Percentiles rank a stretch among this genome's conserved stretches.
These are phyloP conservation scores for Melitaea cinxia DNA, from an alignment of 1,140 invertebrate genomes.

Conservation along the genomic window DNA sequence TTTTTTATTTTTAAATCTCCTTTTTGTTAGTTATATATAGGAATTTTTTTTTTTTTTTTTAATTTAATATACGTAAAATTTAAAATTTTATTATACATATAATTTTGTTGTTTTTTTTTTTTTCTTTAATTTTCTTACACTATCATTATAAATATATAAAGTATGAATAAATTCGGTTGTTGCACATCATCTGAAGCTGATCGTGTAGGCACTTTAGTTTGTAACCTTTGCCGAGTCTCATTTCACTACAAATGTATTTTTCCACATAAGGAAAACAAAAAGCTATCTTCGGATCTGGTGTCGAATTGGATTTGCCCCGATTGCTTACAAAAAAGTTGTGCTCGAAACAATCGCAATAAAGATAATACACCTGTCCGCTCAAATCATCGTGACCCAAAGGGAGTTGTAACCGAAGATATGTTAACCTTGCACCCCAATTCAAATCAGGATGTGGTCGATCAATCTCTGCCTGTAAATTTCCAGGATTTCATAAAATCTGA, in stretches of 20 bases:
- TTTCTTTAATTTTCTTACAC: too few relatives aligned
- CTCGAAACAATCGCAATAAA: neutral
- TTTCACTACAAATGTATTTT: neutral
- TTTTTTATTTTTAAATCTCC: too few relatives aligned
- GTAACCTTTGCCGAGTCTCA: neutral
- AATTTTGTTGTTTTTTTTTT: too few relatives aligned
- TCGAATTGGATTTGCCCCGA: neutral
- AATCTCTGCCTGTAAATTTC: neutral
- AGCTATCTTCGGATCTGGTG: neutral
- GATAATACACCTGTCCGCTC: slow-evolving; percentile 4
- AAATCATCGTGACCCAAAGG: neutral
- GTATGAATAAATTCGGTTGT: neutral
- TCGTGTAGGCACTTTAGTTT: neutral
- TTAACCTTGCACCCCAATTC: neutral
- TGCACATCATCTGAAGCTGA: neutral
- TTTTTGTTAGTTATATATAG: too few relatives aligned
- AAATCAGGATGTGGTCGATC: neutral
- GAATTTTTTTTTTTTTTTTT: too few relatives aligned
- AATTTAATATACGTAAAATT: too few relatives aligned
- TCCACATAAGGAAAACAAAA: neutral
- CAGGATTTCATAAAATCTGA: neutral
- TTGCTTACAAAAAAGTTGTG: neutral
- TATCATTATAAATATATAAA: neutral
- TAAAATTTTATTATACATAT: too few relatives aligned
- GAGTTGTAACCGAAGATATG: neutral